Evolutionary conservation across 92 coral and sea anemone genomes (phyloP), one percentile per base, ranked within the genome.

Genomic region (Isaurus tuberculatus): DNA sequence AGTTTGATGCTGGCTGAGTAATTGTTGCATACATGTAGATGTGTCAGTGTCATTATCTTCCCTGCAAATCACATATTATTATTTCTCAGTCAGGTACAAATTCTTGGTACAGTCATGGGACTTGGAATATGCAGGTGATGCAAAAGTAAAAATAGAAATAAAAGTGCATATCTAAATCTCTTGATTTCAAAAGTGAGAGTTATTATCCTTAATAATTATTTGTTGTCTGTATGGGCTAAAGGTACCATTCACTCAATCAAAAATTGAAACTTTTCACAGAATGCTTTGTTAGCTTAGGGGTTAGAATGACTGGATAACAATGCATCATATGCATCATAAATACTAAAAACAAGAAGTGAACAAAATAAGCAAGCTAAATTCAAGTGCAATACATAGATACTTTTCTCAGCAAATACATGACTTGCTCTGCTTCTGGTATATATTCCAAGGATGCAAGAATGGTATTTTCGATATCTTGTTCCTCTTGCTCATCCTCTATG

Each of bases 261-360:
- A 51, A 51, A 51, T 51, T 51, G 61, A 51, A 51, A 51, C 61
- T 51, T 51, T 51, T 51, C 61, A 51, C 61, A 51, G 61, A 51
- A 51, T 51, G 61, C 61, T 51, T 51, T 51, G 61, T 51, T 51
- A 51, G 61, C 61, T n/a, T 51, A 51, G 61, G 61, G 61, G 61
- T 51, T 16, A 51, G 61, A 51, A 51, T 51, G 61, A 51, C 61
- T 51, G 61, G 61, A 51, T 51, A 51, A 51, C 61, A 51, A 51
- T 51, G 61, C 61, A 51, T 51, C 61, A 51, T 51, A 51, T 51
- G 61, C 61, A 51, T 51, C 61, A 51, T 51, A 51, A 51, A 51
- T 51, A 16, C 61, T 51, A 51, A 51, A 51, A 51, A 51, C 61
- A 51, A 51, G 13, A 51, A 51, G 61, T 51, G 8, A 51, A 51